phyloP scores from a whole-genome alignment of 1,140 invertebrate genomes.

The Lanistes nyassanus region DNA sequence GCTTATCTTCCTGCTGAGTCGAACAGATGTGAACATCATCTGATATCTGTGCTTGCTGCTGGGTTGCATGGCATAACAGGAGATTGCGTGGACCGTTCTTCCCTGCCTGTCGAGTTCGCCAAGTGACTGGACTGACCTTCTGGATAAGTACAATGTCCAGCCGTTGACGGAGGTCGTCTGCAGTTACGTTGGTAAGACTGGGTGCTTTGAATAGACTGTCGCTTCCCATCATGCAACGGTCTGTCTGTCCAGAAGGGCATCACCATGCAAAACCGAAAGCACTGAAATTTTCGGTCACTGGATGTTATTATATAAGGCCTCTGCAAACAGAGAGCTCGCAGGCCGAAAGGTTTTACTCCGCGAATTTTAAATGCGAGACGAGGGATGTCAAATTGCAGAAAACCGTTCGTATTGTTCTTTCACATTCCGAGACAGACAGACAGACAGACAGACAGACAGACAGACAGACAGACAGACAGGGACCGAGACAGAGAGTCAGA shows the following conservation, averaged over 20 bases:
- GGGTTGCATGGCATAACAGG: not conserved
- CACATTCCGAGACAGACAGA: conserved; percentile 1
- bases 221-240: not conserved
- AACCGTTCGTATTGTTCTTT: too few relatives aligned
- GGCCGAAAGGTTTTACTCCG: too few relatives aligned
- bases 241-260: too few relatives aligned
- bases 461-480: conserved; percentile 6
- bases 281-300: too few relatives aligned
- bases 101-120: not conserved
- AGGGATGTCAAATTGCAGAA: too few relatives aligned
- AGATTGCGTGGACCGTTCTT: not conserved
- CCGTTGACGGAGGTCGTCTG: not conserved
- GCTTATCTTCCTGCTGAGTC: too few relatives aligned
- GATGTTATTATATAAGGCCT: too few relatives aligned
- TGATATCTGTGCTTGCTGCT: not conserved
- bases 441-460: conserved; percentile 2
- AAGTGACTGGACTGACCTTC: not conserved
- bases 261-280: too few relatives aligned
- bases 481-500: not conserved
- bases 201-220: not conserved
- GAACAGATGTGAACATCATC: not conserved
- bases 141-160: not conserved
- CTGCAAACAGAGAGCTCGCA: too few relatives aligned
- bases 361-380: too few relatives aligned
- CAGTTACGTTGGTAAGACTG: not conserved